Conservation (phyloP, 2,113 vertebrate species). For the Poecilia latipinna region DNA sequence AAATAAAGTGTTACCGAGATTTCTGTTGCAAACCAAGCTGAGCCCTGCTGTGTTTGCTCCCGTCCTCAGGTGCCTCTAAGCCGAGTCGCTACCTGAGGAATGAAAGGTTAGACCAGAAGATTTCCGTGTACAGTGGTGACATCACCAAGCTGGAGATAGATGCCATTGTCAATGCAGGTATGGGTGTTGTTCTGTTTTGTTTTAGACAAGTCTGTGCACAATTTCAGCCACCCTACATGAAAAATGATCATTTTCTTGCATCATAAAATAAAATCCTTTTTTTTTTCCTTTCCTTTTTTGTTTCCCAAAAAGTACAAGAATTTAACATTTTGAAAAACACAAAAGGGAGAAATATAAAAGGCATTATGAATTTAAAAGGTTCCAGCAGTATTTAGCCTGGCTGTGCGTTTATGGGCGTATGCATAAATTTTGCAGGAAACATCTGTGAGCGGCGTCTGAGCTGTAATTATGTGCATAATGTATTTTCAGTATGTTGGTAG, state of each 20-base stretch:
- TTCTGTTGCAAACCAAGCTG: neutral
- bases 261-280: neutral
- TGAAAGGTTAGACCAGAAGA: conserved; percentile 82
- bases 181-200: conserved; percentile 2
- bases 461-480: conserved; percentile 36
- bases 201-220: neutral
- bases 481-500: conserved; percentile 39
- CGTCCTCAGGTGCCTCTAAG: conserved; percentile 41
- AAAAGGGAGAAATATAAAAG: conserved; percentile 11
- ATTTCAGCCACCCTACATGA: neutral
- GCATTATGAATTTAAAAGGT: conserved; percentile 22
- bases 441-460: conserved; percentile 33
- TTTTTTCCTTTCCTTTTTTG: neutral
- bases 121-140: conserved; percentile 86
- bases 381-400: neutral
- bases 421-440: conserved; percentile 30
- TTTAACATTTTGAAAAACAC: neutral
- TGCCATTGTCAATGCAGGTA: conserved; percentile 88
- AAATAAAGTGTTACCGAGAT: too few relatives aligned
- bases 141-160: conserved; percentile 91
- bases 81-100: conserved; percentile 50
- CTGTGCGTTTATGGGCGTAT: conserved; percentile 19
- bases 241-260: neutral
- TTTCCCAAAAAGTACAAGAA: conserved; percentile 6
- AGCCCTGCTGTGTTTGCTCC: neutral